Evolutionary conservation across 2,888 invertebrate genomes (phyloP).

Genomic region (Abrostola tripartita): DNA sequence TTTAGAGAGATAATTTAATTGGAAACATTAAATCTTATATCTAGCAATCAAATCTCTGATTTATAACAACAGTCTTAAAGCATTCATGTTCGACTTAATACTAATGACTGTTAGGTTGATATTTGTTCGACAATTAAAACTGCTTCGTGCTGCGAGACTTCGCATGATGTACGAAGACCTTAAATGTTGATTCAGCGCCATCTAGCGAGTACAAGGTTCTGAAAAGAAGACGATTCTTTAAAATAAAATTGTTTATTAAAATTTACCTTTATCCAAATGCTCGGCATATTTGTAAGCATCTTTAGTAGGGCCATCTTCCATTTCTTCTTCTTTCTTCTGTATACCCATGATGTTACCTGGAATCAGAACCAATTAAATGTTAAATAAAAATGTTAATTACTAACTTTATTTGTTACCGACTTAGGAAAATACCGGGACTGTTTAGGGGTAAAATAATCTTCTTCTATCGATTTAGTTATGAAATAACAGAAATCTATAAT

Average conservation of each 20-base stretch:
- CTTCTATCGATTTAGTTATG: too few relatives aligned
- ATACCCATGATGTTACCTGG: constrained; percentile 98
- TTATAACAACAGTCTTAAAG: too few relatives aligned
- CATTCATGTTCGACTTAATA: background rate
- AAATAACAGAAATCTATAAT: too few relatives aligned
- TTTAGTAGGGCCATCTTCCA: constrained; percentile 95
- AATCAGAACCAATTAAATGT: constrained; percentile 33
- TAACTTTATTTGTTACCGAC: too few relatives aligned
- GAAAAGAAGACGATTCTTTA: too few relatives aligned
- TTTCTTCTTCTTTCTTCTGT: constrained; percentile 93
- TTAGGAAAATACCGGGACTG: too few relatives aligned
- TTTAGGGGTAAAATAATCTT: too few relatives aligned
- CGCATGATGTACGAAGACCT: too few relatives aligned
- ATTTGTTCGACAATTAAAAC: background rate
- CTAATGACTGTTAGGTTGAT: background rate
- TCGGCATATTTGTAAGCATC: constrained; percentile 99
- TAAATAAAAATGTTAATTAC: background rate
- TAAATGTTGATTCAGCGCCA: too few relatives aligned
- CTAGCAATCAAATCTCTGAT: too few relatives aligned
- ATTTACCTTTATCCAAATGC: constrained; percentile 93
- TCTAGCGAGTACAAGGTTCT: too few relatives aligned
- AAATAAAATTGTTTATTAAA: too few relatives aligned
- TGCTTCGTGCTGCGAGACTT: background rate
- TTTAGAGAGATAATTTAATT: background rate
- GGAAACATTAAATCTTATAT: background rate